These are phyloP conservation scores for Asarcornis scutulata DNA, from an alignment of 2,113 vertebrate genomes.

Conservation along the genomic window DNA sequence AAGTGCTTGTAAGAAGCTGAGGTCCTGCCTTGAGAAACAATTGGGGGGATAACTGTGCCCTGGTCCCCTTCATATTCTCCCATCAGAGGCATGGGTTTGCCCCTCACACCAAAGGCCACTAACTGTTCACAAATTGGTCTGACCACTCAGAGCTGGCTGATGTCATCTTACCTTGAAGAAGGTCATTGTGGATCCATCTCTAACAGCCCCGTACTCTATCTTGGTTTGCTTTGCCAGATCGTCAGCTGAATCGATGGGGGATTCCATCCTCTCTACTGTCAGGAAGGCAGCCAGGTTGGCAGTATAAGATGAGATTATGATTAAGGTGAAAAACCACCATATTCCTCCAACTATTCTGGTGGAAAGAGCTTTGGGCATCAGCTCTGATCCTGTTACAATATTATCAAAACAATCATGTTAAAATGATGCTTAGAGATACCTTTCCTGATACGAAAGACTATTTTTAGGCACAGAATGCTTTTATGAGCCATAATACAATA, in stretches of 20 bases:
- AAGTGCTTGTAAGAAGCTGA: background rate
- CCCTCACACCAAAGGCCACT: background rate
- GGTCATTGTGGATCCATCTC: slow-evolving; percentile 98
- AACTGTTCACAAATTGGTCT: background rate
- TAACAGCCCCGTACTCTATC: slow-evolving; percentile 96
- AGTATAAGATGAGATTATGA: slow-evolving; percentile 98
- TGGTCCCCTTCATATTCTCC: background rate
- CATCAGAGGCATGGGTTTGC: background rate
- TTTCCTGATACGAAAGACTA: slow-evolving; percentile 2
- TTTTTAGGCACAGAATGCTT: slow-evolving; percentile 28
- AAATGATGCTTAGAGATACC: background rate
- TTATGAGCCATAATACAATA: slow-evolving; percentile 39
- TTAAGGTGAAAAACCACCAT: slow-evolving; percentile 99
- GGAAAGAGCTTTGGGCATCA: slow-evolving; percentile 98
- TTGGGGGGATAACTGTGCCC: background rate
- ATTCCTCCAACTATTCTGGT: slow-evolving; percentile 98
- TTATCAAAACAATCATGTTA: slow-evolving; percentile 72
- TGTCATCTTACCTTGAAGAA: slow-evolving; percentile 93
- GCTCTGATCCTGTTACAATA: slow-evolving; percentile 89
- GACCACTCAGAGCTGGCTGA: background rate
- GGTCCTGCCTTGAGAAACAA: background rate
- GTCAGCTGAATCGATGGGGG: slow-evolving; percentile 95
- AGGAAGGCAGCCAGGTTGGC: slow-evolving; percentile 98
- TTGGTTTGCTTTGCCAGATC: slow-evolving; percentile 98
- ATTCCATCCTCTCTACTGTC: slow-evolving; percentile 98